Base-by-base conservation (phyloP, 2,113 vertebrate genomes). In the Sander vitreus region DNA sequence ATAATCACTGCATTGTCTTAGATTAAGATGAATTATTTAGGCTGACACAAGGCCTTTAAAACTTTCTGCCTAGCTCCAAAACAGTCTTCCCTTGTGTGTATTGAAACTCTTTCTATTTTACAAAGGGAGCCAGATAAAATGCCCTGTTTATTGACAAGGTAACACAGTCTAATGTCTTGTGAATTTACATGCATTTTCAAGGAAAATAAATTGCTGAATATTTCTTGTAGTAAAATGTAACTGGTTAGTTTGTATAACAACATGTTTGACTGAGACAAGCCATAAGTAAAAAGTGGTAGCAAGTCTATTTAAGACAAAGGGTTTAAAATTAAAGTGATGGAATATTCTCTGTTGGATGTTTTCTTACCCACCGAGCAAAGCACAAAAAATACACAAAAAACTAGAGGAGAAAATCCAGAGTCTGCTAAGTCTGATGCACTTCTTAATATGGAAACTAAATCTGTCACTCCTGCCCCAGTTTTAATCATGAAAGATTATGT, bases 1-100 rank as follows among this genome's bases (percentile, higher is more conserved):
- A 85, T 73, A 84, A 87, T 91, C 69, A 82, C 15, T 60, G 74
- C 82, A 86, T 88, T 78, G 76, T 68, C 43, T 77, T 84, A 53
- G 73, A 81, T 91, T 74, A 69, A 76, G 23, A 88, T 81, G 47
- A 73, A 80, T 89, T 74, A 55, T 77, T 72, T 55, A 62, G 63
- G 62, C 68, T 80, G 70, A 83, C 68, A 85, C 50, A 73, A 83
- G 36, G 58, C 66, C 65, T 85, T 82, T 68, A 84, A 75, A 82
- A 77, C 27, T 78, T 62, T 78, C 39, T 57, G 25, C 25, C 45
- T 58, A 27, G 36, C 80, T 80, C 69, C 54, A 88, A 76, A 80
- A 75, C 53, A 84, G 11, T 36, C 69, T 33, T 19, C 53, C 13
- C 39, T n/a, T 6, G 21, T 47, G 16, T 58, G 50, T 23, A 33